Percentiles rank a stretch among this genome's conserved stretches.
Conservation (phyloP, 2,113 vertebrate species). For the Nesogale talazaci region DNA sequence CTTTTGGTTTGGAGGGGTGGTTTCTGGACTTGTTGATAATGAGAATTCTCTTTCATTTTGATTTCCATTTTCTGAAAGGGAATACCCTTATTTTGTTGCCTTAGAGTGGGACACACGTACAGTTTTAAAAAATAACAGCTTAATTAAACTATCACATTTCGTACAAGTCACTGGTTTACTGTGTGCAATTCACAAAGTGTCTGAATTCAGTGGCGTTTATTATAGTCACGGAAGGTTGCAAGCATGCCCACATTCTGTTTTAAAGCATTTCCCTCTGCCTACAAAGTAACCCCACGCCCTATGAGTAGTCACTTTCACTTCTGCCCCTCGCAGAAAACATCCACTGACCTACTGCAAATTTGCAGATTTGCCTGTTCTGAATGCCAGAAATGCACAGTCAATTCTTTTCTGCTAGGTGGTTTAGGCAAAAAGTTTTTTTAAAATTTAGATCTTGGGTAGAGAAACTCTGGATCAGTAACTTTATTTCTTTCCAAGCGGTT, state of each 20-base stretch:
- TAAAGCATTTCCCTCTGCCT: conserved; percentile 27
- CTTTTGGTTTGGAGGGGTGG: conserved; percentile 34
- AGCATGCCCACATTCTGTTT: neutral
- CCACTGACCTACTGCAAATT: neutral
- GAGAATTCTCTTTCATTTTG: conserved; percentile 32
- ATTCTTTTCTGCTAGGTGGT: conserved; percentile 1
- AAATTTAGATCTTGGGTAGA: conserved; percentile 23
- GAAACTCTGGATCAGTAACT: neutral
- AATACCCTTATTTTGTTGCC: neutral
- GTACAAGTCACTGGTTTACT: neutral
- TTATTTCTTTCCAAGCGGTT: neutral
- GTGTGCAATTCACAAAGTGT: neutral
- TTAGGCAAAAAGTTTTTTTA: conserved; percentile 24
- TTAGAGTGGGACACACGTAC: neutral
- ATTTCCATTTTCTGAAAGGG: conserved; percentile 24
- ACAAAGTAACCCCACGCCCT: neutral
- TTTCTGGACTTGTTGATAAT: conserved; percentile 43
- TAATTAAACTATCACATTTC: conserved; percentile 11
- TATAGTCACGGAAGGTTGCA: neutral
- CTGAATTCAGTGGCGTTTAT: neutral
- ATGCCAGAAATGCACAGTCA: neutral
- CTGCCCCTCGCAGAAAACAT: neutral
- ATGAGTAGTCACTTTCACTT: neutral
- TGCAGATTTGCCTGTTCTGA: conserved; percentile 3
- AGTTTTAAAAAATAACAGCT: conserved; percentile 17